Conservation (phyloP, 2,888 invertebrate genomes). For the Eristalinus aeneus region DNA sequence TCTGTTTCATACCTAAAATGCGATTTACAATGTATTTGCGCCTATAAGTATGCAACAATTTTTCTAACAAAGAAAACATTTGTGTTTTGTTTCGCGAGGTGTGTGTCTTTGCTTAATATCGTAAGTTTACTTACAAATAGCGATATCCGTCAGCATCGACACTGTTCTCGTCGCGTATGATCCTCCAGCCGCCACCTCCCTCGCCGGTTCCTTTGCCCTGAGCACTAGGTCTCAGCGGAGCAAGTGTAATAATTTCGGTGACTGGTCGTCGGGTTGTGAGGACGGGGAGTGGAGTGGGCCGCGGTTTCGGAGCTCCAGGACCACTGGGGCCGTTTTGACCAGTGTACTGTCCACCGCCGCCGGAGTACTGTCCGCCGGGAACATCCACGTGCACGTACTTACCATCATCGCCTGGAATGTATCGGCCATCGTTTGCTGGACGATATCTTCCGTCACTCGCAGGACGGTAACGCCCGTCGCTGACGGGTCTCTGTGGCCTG, state of each 20-base stretch:
- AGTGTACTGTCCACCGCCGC: slow-evolving; percentile 32
- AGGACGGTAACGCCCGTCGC: slow-evolving; percentile 77
- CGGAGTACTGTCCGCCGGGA: slow-evolving; percentile 73
- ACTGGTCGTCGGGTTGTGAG: slow-evolving; percentile 21
- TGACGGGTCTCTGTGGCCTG: slow-evolving; percentile 75
- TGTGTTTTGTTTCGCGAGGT: background rate
- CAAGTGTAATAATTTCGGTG: slow-evolving; percentile 66
- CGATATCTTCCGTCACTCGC: slow-evolving; percentile 81
- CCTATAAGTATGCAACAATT: slow-evolving; percentile 48
- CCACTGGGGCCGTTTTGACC: slow-evolving; percentile 33
- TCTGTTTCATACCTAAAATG: slow-evolving; percentile 82
- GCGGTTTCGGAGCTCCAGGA: slow-evolving; percentile 18
- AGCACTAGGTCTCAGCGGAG: slow-evolving; percentile 30
- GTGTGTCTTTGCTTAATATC: slow-evolving; percentile 34
- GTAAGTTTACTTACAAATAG: slow-evolving; percentile 80
- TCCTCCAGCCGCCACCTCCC: slow-evolving; percentile 81
- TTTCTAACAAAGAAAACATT: background rate
- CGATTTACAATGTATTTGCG: background rate
- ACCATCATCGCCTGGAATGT: slow-evolving; percentile 74
- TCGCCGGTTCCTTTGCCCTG: slow-evolving; percentile 76
- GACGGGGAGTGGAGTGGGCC: background rate
- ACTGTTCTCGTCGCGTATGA: slow-evolving; percentile 82
- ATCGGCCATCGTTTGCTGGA: slow-evolving; percentile 75
- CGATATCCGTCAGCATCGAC: slow-evolving; percentile 83
- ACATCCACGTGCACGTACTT: slow-evolving; percentile 82